phyloP scores from a whole-genome alignment of 2,888 invertebrate genomes.

The Zele albiditarsus region DNA sequence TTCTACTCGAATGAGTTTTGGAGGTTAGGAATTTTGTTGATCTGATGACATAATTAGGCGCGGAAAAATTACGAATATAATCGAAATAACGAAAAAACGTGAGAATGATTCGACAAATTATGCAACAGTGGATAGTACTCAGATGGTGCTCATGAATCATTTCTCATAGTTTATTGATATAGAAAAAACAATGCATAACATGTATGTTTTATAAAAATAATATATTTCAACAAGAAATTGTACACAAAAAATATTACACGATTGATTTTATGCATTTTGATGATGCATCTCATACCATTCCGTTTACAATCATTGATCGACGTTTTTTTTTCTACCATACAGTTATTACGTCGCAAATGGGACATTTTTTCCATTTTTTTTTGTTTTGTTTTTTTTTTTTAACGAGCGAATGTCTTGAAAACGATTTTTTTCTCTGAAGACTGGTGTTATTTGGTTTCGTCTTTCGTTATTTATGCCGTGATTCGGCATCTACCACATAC shows the following conservation, averaged over 20 bases:
- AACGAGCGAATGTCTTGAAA: constrained; percentile 17
- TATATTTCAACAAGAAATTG: constrained; percentile 57
- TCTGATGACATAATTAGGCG: neutral
- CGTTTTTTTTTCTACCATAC: constrained; percentile 19
- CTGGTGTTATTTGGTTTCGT: constrained; percentile 24
- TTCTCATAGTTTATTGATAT: neutral
- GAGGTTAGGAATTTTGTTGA: constrained; percentile 1
- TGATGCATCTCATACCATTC: constrained; percentile 49
- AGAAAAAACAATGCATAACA: neutral
- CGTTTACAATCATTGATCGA: constrained; percentile 28
- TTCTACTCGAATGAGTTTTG: neutral
- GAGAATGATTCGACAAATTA: neutral
- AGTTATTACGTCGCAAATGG: constrained; percentile 7
- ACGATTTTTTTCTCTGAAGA: constrained; percentile 41
- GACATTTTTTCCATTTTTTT: neutral
- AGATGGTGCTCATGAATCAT: neutral
- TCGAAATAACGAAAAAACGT: neutral
- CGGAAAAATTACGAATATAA: neutral
- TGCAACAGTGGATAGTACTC: neutral
- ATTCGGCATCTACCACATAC: constrained; percentile 29
- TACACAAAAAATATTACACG: constrained; percentile 57
- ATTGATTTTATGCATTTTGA: constrained; percentile 52
- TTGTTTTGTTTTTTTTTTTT: constrained; percentile 4
- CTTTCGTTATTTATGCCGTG: constrained; percentile 32
- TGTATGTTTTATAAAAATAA: constrained; percentile 53